Percentiles rank a stretch among this genome's conserved stretches.
phyloP scores from a whole-genome alignment of 2,888 invertebrate species.

The Clostera curtula region DNA sequence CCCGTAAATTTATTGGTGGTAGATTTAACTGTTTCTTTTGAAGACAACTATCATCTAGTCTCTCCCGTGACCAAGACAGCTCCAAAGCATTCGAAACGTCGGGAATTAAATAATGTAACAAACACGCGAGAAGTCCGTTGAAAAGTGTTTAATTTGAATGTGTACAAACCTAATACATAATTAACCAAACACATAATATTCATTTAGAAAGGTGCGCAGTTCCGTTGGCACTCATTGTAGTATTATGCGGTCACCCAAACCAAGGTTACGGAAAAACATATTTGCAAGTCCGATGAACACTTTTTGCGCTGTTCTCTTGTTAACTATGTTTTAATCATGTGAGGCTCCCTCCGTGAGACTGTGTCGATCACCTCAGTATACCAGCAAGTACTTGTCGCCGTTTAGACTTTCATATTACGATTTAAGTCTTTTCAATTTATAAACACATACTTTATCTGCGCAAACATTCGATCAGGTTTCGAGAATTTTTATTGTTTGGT shows the following conservation, averaged over 20 bases:
- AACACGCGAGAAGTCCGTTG: slow-evolving; percentile 13
- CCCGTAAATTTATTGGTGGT: no score
- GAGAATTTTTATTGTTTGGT: slow-evolving; percentile 4
- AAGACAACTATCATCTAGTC: no score
- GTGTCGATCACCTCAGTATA: slow-evolving; percentile 54
- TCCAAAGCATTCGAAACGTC: no score
- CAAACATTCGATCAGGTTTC: slow-evolving; percentile 13
- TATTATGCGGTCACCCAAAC: slow-evolving; percentile 47
- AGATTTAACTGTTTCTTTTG: no score
- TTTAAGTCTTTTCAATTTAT: slow-evolving; percentile 12
- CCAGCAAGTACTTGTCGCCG: slow-evolving; percentile 19
- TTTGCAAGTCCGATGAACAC: slow-evolving; percentile 56
- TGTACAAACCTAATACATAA: slow-evolving; percentile 9
- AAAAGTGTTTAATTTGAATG: slow-evolving; percentile 11
- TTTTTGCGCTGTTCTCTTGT: slow-evolving; percentile 52
- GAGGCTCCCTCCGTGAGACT: slow-evolving; percentile 38
- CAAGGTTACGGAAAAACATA: slow-evolving; percentile 61
- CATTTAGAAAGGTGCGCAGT: slow-evolving; percentile 14
- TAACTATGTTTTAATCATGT: slow-evolving; percentile 54
- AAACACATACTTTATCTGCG: slow-evolving; percentile 15
- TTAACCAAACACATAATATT: slow-evolving; percentile 2
- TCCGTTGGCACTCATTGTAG: slow-evolving; percentile 25
- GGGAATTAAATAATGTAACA: no score
- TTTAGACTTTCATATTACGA: slow-evolving; percentile 23
- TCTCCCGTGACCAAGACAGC: no score